Base-by-base conservation (phyloP, 2,113 vertebrate species). In the Dromas ardeola region DNA sequence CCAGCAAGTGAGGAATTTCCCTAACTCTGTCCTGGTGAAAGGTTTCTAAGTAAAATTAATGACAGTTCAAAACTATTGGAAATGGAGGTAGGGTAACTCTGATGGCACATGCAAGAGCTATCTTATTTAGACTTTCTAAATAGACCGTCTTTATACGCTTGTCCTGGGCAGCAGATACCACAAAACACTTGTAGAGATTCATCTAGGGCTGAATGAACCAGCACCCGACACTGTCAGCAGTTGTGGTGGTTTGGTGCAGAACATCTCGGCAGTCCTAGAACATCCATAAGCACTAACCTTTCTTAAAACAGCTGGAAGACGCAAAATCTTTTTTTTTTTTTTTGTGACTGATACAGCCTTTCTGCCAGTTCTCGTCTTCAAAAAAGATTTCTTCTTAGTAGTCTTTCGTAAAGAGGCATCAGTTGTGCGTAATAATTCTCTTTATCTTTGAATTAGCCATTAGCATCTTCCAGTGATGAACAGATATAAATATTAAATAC, bases 401-500 rank as follows among this genome's bases (percentile, higher is more conserved):
- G 38, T 77, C 71, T 86, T 88, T 45, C n/a, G 7, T 49, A 82
- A 66, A 78, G 53, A 80, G 45, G 5, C 59, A 81, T 93, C 38
- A 50, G 19, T 78, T 92, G 45, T 59, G 47, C 19, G 11, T 90
- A 81, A 43, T 43, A 81, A 27, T 12, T 69, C n/a, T 93, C 82
- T 43, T 69, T 93, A 69, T 81, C 32, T 95, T 91, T 79, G 38
- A 90, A 86, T 93, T 90, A 83, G 67, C 74, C 50, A 20, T 82
- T 82, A 65, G 49, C 70, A 29, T 71, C 11, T 10, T 66, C 20
- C 26, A 86, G 45, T 52, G 77, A 72, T 63, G 16, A 88, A 38
- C 50, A 86, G 71, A 71, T 93, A 55, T 22, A 90, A 96, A 88
- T 95, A 86, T 67, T 92, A 96, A 96, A 88, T 83, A 81, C 61